Evolutionary conservation across 2,797 vertebrate species (phyloP).

Genomic region (Gymnoscopelus braueri): DNA sequence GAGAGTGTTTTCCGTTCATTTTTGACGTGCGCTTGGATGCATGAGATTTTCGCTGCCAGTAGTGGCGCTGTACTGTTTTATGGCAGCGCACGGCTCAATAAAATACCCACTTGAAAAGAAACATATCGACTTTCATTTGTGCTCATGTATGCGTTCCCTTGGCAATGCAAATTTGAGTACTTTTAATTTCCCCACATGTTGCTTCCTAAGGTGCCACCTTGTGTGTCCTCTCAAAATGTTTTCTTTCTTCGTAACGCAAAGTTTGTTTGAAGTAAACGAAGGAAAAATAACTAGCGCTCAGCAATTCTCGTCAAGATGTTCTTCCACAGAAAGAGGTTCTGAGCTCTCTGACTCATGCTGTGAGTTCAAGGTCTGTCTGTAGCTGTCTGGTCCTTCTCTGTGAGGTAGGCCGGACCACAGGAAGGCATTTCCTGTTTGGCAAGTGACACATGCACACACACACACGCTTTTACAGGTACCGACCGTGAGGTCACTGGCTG

Average conservation of each 20-base stretch:
- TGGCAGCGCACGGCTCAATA: neutral
- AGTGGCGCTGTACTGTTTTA: constrained; percentile 1
- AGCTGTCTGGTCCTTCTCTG: constrained; percentile 26
- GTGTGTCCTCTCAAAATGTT: constrained; percentile 5
- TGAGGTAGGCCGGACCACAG: constrained; percentile 9
- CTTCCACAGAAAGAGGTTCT: neutral
- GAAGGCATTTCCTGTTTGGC: constrained; percentile 27
- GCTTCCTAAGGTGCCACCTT: neutral
- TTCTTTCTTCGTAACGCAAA: neutral
- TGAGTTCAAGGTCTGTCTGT: constrained; percentile 1
- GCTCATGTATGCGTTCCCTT: constrained; percentile 1
- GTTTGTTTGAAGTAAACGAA: neutral
- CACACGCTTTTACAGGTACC: constrained; percentile 7
- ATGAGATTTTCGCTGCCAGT: neutral
- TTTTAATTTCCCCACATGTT: constrained; percentile 1
- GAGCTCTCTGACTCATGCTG: constrained; percentile 9
- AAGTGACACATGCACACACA: constrained; percentile 6
- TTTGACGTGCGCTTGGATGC: neutral
- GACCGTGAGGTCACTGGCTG: constrained; percentile 20
- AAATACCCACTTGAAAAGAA: constrained; percentile 1
- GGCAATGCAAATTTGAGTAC: neutral
- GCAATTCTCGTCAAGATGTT: neutral
- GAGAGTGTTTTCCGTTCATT: constrained; percentile 10
- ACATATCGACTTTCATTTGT: constrained; percentile 7
- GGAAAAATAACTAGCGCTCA: neutral